These are phyloP conservation scores for Melolontha melolontha DNA, from an alignment of 2,888 invertebrate species.

Conservation along the genomic window DNA sequence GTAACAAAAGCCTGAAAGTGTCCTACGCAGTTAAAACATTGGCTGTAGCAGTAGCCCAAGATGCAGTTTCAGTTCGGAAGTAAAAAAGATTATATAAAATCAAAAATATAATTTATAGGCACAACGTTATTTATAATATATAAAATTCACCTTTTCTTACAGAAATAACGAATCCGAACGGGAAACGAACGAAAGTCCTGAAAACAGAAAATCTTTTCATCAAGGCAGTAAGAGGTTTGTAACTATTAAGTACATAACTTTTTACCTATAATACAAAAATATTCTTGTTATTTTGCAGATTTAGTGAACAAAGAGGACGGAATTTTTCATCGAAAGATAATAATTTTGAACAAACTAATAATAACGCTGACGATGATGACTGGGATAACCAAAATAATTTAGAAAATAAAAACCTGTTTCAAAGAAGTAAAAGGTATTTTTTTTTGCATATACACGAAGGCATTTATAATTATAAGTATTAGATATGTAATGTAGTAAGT, in stretches of 20 bases:
- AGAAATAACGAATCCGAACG: conserved; percentile 33
- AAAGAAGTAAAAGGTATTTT: conserved; percentile 29
- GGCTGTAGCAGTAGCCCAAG: too few species aligned
- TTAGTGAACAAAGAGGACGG: conserved; percentile 18
- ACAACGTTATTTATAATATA: too few species aligned
- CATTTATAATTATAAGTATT: too few species aligned
- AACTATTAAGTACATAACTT: neutral
- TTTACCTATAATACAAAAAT: neutral
- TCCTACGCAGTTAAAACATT: too few species aligned
- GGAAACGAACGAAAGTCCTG: conserved; percentile 5
- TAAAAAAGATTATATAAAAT: too few species aligned
- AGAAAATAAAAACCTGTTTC: conserved; percentile 36
- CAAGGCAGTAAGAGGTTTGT: conserved; percentile 21
- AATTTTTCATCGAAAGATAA: conserved; percentile 21
- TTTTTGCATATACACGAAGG: too few species aligned
- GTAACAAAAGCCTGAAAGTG: too few species aligned
- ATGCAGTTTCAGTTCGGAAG: too few species aligned
- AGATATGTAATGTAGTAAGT: too few species aligned
- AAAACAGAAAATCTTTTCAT: conserved; percentile 21
- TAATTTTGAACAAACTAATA: conserved; percentile 14
- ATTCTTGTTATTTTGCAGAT: conserved; percentile 14
- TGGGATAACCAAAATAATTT: conserved; percentile 39
- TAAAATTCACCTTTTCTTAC: neutral
- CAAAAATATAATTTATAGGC: too few species aligned
- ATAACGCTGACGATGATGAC: conserved; percentile 15